Evolutionary conservation across 2,888 invertebrate species (phyloP).

Genomic region (Dicranocentrus wangi): DNA sequence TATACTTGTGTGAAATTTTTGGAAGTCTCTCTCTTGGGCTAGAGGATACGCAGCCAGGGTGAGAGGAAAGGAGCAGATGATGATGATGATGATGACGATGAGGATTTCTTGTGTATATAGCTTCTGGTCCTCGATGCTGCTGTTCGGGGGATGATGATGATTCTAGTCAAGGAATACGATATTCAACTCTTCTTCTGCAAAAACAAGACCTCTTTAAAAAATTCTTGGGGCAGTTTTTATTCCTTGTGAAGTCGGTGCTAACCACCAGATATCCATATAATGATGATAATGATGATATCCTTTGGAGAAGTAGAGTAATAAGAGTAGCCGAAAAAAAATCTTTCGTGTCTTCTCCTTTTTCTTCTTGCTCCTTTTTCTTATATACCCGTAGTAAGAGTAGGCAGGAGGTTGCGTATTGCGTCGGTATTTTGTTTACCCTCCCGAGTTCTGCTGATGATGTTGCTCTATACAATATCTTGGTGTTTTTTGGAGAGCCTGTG

Average conservation of each 20-base stretch:
- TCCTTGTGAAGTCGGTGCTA: conserved; percentile 9
- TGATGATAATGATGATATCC: conserved; percentile 36
- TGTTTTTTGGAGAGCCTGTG: too few relatives aligned
- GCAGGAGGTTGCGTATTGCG: too few relatives aligned
- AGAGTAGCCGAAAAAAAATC: conserved; percentile 1
- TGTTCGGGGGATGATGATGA: conserved; percentile 8
- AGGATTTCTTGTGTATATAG: conserved; percentile 18
- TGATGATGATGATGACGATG: too few relatives aligned
- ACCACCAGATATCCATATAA: conserved; percentile 20
- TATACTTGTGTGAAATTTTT: background rate
- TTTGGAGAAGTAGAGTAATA: conserved; percentile 42
- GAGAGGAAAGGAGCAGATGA: conserved; percentile 14
- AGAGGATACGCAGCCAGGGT: background rate
- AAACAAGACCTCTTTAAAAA: conserved; percentile 53
- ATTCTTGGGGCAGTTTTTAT: conserved; percentile 44
- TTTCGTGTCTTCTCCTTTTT: background rate
- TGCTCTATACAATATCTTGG: background rate
- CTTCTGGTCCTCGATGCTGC: conserved; percentile 31
- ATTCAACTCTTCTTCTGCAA: conserved; percentile 33
- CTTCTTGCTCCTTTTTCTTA: background rate
- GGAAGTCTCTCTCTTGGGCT: conserved; percentile 1
- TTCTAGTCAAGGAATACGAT: conserved; percentile 30
- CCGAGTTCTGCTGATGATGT: background rate
- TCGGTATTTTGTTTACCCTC: conserved; percentile 2
- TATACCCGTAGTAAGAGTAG: background rate